A percentile compares a stretch with the other conserved stretches of the same genome.
phyloP scores from a whole-genome alignment of 2,113 vertebrate genomes.

The human region DNA sequence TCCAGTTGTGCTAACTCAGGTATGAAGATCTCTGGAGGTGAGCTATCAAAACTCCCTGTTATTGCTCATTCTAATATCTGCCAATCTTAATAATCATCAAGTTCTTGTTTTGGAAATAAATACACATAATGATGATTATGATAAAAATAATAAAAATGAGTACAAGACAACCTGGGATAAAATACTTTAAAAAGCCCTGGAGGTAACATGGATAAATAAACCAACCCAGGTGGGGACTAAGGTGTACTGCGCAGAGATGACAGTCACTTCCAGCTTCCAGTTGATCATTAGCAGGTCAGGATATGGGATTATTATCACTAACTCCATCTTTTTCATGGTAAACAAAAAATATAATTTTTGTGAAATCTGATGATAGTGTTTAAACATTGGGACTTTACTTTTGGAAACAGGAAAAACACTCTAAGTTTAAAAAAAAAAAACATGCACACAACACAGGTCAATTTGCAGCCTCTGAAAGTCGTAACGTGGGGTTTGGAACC shows the following conservation, averaged over 20 bases:
- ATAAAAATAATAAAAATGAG: not conserved
- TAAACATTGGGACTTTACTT: not conserved
- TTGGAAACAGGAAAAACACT: conserved; percentile 1
- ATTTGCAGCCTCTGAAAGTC: not conserved
- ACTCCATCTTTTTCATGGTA: not conserved
- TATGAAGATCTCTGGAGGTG: not conserved
- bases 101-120: not conserved
- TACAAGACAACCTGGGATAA: not conserved
- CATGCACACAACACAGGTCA: not conserved
- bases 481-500: not conserved
- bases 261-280: not conserved
- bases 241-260: not conserved
- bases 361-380: not conserved
- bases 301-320: not conserved
- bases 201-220: not conserved
- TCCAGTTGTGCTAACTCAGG: not conserved
- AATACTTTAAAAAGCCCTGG: not conserved
- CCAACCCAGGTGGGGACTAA: too few relatives aligned
- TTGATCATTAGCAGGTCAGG: not conserved
- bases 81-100: not conserved
- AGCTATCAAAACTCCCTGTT: not conserved
- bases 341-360: not conserved
- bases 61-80: not conserved
- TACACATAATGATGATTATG: not conserved
- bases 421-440: not conserved